These are phyloP conservation scores for Hyphantria cunea DNA, from an alignment of 1,140 invertebrate genomes.

Conservation along the genomic window DNA sequence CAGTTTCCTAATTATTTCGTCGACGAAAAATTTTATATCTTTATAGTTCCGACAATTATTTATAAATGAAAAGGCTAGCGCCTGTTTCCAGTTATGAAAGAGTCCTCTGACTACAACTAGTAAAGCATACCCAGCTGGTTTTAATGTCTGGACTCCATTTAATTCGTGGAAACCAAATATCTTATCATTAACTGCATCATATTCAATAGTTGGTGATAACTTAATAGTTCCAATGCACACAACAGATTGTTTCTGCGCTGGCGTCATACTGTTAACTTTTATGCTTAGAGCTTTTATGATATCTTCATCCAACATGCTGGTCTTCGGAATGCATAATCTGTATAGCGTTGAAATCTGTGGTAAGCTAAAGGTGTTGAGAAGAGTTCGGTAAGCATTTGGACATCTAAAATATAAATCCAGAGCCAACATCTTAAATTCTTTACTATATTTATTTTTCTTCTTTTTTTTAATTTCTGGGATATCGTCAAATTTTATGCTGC, in stretches of 20 bases:
- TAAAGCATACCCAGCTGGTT: neutral
- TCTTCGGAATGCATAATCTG: neutral
- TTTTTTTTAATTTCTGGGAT: neutral
- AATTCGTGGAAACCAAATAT: neutral
- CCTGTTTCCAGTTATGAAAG: neutral
- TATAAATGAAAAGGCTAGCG: neutral
- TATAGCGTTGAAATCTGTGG: neutral
- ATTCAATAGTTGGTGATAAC: neutral
- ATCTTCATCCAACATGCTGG: neutral
- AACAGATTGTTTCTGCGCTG: neutral
- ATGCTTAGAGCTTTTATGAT: neutral
- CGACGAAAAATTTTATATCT: neutral
- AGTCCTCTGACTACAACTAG: neutral
- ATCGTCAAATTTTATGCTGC: neutral
- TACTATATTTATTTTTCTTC: neutral
- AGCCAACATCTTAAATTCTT: neutral
- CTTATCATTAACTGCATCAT: neutral
- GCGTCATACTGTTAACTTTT: neutral
- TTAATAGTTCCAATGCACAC: neutral
- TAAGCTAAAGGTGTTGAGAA: neutral
- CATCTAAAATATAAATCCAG: neutral
- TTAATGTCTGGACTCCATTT: neutral
- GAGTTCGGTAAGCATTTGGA: neutral
- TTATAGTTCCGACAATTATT: neutral
- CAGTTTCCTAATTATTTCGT: too few species aligned